phyloP scores from a whole-genome alignment of 2,113 vertebrate genomes.

The Agapornis roseicollis region DNA sequence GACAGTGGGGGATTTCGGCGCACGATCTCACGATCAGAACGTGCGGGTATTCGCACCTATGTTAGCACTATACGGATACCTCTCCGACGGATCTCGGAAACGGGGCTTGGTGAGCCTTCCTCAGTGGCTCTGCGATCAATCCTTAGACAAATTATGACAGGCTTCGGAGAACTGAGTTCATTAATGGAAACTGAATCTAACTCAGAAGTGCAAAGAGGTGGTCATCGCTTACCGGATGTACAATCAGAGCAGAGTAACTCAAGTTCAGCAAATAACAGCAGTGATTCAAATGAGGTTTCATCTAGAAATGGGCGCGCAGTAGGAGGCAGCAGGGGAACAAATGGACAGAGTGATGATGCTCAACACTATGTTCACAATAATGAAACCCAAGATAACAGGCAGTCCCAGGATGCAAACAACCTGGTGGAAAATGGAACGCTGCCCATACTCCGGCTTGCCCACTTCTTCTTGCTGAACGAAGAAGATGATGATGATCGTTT shows the following conservation, averaged over 20 bases:
- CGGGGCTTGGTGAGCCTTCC: slow-evolving; percentile 86
- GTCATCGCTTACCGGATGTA: neutral
- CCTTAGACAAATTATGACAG: slow-evolving; percentile 92
- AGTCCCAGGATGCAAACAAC: slow-evolving; percentile 81
- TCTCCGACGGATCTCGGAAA: slow-evolving; percentile 87
- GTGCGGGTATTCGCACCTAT: slow-evolving; percentile 88
- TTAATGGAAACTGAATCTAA: slow-evolving; percentile 91
- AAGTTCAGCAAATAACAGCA: neutral
- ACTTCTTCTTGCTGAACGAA: slow-evolving; percentile 92
- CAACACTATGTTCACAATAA: neutral
- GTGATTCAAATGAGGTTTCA: slow-evolving; percentile 19
- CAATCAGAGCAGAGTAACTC: neutral
- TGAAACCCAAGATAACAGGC: slow-evolving; percentile 59
- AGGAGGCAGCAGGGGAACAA: slow-evolving; percentile 41
- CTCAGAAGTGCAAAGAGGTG: slow-evolving; percentile 73
- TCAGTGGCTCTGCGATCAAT: slow-evolving; percentile 89
- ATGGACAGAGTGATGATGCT: neutral
- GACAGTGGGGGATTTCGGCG: slow-evolving; percentile 89
- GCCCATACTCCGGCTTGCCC: slow-evolving; percentile 89
- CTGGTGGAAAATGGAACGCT: slow-evolving; percentile 88
- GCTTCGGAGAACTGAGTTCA: slow-evolving; percentile 91
- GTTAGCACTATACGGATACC: slow-evolving; percentile 93
- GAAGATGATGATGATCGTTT: slow-evolving; percentile 84
- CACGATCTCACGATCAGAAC: slow-evolving; percentile 88
- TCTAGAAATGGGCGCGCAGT: slow-evolving; percentile 31